phyloP scores from a whole-genome alignment of 2,797 vertebrate species.

The Thalassophryne amazonica region DNA sequence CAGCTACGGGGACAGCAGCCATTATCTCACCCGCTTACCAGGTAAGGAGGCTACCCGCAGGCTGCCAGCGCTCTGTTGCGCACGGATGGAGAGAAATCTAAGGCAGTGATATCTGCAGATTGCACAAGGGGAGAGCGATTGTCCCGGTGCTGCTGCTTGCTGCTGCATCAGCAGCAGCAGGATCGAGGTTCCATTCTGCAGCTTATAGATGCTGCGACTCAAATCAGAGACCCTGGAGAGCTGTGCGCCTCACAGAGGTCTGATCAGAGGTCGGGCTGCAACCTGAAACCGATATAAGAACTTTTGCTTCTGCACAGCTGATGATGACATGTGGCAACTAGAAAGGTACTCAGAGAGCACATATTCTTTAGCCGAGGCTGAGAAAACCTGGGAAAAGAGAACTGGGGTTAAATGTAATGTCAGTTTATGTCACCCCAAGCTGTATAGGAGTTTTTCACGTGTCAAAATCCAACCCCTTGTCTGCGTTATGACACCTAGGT shows the following conservation, averaged over 20 bases:
- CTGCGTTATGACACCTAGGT: too few species aligned
- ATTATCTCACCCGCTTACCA: slow-evolving; percentile 75
- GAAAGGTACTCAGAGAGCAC: too few species aligned
- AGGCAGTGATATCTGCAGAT: slow-evolving; percentile 24
- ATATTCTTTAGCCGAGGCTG: too few species aligned
- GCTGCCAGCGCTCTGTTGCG: slow-evolving; percentile 28
- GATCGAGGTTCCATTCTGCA: slow-evolving; percentile 11
- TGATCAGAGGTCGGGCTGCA: slow-evolving; percentile 5
- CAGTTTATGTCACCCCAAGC: too few species aligned
- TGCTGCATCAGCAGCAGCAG: slow-evolving; percentile 22
- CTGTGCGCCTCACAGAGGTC: too few species aligned
- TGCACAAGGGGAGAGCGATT: slow-evolving; percentile 8
- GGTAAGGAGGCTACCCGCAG: slow-evolving; percentile 63
- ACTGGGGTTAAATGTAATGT: too few species aligned
- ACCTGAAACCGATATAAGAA: slow-evolving; percentile 23
- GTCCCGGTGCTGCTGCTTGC: slow-evolving; percentile 26
- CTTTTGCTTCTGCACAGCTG: slow-evolving; percentile 39
- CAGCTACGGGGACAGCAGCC: slow-evolving; percentile 69
- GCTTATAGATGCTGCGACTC: slow-evolving; percentile 37
- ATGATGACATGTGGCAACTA: slow-evolving; percentile 38
- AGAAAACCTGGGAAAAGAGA: too few species aligned
- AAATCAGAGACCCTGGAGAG: too few species aligned
- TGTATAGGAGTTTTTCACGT: too few species aligned
- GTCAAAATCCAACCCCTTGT: too few species aligned
- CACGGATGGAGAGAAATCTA: slow-evolving; percentile 33